phyloP scores from a whole-genome alignment of 1,140 invertebrate genomes.

The Drosophila neocordata region DNA sequence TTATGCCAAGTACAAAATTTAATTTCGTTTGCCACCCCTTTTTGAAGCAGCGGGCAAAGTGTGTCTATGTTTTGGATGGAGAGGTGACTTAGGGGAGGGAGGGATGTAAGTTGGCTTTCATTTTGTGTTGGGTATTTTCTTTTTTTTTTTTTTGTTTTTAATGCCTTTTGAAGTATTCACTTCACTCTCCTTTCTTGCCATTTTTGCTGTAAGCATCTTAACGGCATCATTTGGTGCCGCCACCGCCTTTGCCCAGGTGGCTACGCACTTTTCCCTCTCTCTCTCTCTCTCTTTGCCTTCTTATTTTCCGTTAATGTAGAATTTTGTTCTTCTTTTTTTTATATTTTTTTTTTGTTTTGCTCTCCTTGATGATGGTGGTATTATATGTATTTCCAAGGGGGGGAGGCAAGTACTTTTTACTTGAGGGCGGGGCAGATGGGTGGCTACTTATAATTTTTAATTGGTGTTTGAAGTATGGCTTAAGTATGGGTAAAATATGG shows the following conservation, averaged over 20 bases:
- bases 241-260: conserved; percentile 58
- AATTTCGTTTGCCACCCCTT: conserved; percentile 79
- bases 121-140: conserved; percentile 50
- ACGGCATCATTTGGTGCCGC: conserved; percentile 72
- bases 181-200: conserved; percentile 21
- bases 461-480: conserved; percentile 73
- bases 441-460: conserved; percentile 74
- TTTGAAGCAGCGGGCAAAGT: conserved; percentile 21
- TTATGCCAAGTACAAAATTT: conserved; percentile 81
- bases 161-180: conserved; percentile 76
- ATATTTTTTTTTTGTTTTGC: neutral
- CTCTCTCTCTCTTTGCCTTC: neutral
- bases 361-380: conserved; percentile 62
- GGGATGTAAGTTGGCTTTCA: conserved; percentile 61
- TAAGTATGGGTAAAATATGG: neutral
- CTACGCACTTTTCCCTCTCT: conserved; percentile 61
- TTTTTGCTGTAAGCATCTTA: conserved; percentile 68
- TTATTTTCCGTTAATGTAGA: conserved; percentile 53
- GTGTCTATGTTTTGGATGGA: neutral
- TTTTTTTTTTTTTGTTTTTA: conserved; percentile 57
- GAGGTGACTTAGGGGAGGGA: too few relatives aligned
- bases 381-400: conserved; percentile 37
- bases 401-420: conserved; percentile 1
- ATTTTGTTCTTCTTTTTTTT: conserved; percentile 27
- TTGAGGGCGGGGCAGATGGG: conserved; percentile 23